Evolutionary conservation across 1,140 invertebrate species (phyloP), one percentile per base, ranked within the genome.

Genomic region (Drosophila lini): DNA sequence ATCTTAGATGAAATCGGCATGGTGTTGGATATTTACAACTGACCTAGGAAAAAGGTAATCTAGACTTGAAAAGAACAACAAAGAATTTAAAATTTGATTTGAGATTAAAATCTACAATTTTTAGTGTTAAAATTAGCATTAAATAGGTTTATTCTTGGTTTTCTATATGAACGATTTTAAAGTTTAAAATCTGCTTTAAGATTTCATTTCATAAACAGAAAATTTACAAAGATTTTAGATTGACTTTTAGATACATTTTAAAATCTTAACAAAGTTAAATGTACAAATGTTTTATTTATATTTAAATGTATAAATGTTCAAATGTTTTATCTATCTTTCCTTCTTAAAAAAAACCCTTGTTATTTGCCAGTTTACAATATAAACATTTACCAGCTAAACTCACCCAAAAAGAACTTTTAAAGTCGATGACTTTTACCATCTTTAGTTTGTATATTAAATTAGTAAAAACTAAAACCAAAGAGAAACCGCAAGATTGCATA

Each of bases 401-500:
- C 31, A 15, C 3, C 4, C 3, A 19, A 36, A 34, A 34, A 5
- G 3, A 53, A 53, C 32, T 22, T 11, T 22, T 4, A 0, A 57
- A 13, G 11, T 10, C 25, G 10, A 56, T 15, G 11, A 15, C 25
- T 10, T 55, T 19, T 15, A 42, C 13, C 31, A 19, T n/a, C 13
- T 22, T 3, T 40, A 16, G 25, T 19, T 11, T 11, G 6, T 16
- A 8, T 25, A 47, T 5, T 32, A 8, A n/a, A 2, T 11, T 22
- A 3, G 11, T 19, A 7, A 8, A 15, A 19, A 2, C 2, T 22
- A 3, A 15, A 22, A 3, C 15, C 38, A 34, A 50, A 2, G 11
- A 48, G 65, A 28, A 71, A 40, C 15, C 19, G 8, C 10, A 10
- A 10, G 44, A 71, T 73, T 73, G 52, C 65, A 48, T 71, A 73